Base-by-base conservation (phyloP, 2,888 invertebrate genomes). In the Biston stratarius region DNA sequence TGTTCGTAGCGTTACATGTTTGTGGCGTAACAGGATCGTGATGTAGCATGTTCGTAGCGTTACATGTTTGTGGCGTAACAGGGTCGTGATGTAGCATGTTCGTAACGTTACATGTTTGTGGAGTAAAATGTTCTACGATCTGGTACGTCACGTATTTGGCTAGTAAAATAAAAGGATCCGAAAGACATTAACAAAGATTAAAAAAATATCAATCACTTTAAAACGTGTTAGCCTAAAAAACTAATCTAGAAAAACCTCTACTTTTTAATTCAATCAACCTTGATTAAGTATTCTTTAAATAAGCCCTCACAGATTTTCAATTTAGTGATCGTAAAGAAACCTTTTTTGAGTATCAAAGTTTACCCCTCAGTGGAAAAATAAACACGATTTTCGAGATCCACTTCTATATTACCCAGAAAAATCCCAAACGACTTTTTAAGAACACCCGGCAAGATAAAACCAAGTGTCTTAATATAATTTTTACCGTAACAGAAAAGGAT, bases 401-500 rank as follows among this genome's bases (percentile, higher is more conserved):
- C 64, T 68, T 61, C 36, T 44, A 24, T 53, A 61, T 61, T 67
- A 58, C 61, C 45, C 9, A 42, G 45, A 61, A 58, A 64, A 51
- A 64, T 34, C 47, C 52, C 12, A 56, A 66, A 70, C 47, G 62
- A 53, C 62, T 69, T 53, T 59, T 59, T 62, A 56, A 61, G 48
- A 63, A 68, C 65, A 71, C 61, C 68, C 66, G 60, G 60, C 51
- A 56, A 58, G 64, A 62, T 52, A 64, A 69, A 67, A 65, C 56
- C 34, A 56, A 61, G 55, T 62, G 56, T 64, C 61, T 68, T 61
- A 58, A 59, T 64, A 64, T 55, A 61, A 71, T 66, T 71, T 67
- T 68, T 52, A 60, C 55, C 33, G 55, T 15, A 51, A 58, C 61
- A 49, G 62, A 51, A 67, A 69, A 60, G 64, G 61, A 67, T 69